A percentile compares a stretch with the other conserved stretches of the same genome.
Conservation (phyloP, 2,113 vertebrate genomes). For the Ursus arctos region DNA sequence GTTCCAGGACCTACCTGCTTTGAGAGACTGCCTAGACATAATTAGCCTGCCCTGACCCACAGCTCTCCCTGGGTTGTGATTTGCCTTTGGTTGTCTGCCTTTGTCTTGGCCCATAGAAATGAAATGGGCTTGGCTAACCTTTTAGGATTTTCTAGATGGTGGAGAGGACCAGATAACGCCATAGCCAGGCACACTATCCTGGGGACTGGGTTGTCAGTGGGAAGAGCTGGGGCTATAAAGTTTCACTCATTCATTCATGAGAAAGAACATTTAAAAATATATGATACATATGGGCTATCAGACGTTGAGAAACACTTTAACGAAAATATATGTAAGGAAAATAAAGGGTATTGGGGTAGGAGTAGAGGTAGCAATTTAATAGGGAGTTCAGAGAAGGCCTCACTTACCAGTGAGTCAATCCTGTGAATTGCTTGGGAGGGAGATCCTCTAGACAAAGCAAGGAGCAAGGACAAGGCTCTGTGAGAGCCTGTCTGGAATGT, state of each 20-base stretch:
- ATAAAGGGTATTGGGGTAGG: background rate
- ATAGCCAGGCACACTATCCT: background rate
- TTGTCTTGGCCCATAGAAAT: background rate
- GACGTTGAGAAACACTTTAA: constrained; percentile 13
- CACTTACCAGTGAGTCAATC: background rate
- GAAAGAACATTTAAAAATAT: background rate
- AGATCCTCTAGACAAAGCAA: background rate
- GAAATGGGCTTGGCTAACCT: background rate
- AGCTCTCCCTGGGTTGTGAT: background rate
- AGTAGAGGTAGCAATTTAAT: background rate
- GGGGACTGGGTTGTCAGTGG: background rate
- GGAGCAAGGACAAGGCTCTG: background rate
- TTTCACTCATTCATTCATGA: background rate
- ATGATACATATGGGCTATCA: background rate
- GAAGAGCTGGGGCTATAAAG: background rate
- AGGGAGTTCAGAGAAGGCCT: background rate
- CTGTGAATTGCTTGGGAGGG: background rate
- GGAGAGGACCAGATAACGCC: background rate
- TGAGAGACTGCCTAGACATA: background rate
- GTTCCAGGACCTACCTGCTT: background rate
- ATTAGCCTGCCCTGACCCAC: background rate
- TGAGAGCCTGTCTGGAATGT: background rate
- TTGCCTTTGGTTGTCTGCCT: background rate
- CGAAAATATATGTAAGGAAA: background rate
- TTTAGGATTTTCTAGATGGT: background rate